A percentile compares a stretch with the other conserved stretches of the same genome.
Conservation (phyloP, 2,888 invertebrate genomes). For the Schrankia costaestrigalis region DNA sequence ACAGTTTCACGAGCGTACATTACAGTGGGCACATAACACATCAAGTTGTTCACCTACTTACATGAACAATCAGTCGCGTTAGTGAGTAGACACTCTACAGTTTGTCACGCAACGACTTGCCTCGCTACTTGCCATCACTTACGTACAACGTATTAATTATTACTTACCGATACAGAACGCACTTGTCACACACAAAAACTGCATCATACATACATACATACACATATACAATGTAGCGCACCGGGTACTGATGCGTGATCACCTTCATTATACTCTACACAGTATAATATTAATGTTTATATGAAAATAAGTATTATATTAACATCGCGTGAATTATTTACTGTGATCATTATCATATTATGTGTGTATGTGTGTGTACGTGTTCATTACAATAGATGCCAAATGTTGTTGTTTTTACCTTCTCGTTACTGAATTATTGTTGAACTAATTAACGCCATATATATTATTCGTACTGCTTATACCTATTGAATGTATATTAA, state of each 20-base stretch:
- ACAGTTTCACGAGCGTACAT: too few relatives aligned
- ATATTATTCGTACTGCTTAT: too few relatives aligned
- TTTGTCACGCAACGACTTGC: too few relatives aligned
- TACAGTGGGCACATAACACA: too few relatives aligned
- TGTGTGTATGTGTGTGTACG: slow-evolving; percentile 4
- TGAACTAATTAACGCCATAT: slow-evolving; percentile 20
- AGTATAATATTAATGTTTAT: slow-evolving; percentile 12
- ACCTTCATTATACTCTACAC: slow-evolving; percentile 10
- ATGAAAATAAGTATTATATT: slow-evolving; percentile 8
- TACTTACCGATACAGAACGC: slow-evolving; percentile 4
- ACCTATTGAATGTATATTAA: slow-evolving; percentile 4
- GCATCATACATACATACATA: slow-evolving; percentile 1
- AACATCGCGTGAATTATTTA: slow-evolving; percentile 15
- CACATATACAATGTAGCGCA: slow-evolving; percentile 4
- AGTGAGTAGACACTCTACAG: too few relatives aligned
- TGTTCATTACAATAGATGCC: slow-evolving; percentile 18
- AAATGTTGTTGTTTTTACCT: slow-evolving; percentile 12
- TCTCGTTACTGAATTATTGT: too few relatives aligned
- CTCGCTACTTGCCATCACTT: too few relatives aligned
- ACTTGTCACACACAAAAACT: slow-evolving; percentile 5
- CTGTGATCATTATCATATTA: slow-evolving; percentile 3
- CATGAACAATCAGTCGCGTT: too few relatives aligned
- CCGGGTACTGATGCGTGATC: slow-evolving; percentile 5
- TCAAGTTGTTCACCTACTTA: too few relatives aligned
- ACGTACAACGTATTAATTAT: too few relatives aligned